Evolutionary conservation across 1,140 invertebrate genomes (phyloP), one percentile per base, ranked within the genome.

Genomic region (Antheraea mylitta): DNA sequence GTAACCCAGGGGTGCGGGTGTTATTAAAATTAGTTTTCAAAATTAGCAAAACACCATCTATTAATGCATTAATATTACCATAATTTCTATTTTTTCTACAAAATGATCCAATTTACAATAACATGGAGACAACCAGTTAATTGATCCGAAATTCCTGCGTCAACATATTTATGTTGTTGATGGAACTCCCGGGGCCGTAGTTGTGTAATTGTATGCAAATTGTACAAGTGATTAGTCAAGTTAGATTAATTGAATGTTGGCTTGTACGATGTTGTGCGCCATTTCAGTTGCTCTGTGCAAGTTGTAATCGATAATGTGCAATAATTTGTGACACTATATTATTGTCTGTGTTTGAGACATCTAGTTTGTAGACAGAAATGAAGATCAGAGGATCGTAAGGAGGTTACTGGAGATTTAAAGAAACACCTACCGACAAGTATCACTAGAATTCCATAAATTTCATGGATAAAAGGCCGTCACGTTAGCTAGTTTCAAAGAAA

Each of bases 231-330:
- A 53, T 53, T 53, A 53, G 45, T 53, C 45, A 53, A 53, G 45
- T 53, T 53, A 53, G 45, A 53, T 53, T 53, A 53, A 53, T 53
- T 53, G 45, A 53, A 53, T 53, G 45, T 53, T n/a, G 45, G 45
- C 45, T 53, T 53, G 45, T 53, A 53, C 45, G 45, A n/a, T 53
- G 45, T 53, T 53, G 45, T 53, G 13, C 45, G 45, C 45, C 45
- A 53, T 53, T 53, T 53, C 45, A 13, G 11, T 53, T 53, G 45
- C 45, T 13, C 45, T 53, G 16, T 53, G 45, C 45, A 53, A 13
- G 7, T 53, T n/a, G 45, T 53, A 53, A 53, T 53, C 11, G 16
- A 13, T 53, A 16, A 53, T 16, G 45, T 53, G 0, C 4, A 11
- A 16, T n/a, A n/a, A 53, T 53, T 53, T 53, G 45, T 53, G 13